Evolutionary conservation across 2,797 vertebrate genomes (phyloP), one percentile per base, ranked within the genome.

Genomic region (Cynopterus sphinx): DNA sequence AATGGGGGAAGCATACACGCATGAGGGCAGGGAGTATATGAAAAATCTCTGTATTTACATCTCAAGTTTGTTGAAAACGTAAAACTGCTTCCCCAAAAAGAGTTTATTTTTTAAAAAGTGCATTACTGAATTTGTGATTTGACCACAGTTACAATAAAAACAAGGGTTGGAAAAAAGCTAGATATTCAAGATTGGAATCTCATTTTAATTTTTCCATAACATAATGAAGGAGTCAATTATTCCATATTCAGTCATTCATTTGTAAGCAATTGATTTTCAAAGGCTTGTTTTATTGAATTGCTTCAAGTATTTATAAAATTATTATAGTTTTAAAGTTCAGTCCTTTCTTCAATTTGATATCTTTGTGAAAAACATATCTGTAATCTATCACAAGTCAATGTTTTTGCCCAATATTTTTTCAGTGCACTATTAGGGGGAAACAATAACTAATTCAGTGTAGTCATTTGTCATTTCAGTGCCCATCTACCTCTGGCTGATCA

Each of bases 231-330:
- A 51, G 75, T 91, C 65, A 67, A 10, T 74, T 70, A 73, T 91
- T 95, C 81, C 84, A 21, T 90, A 95, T 71, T 41, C 31, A 75
- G 15, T 79, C 77, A 93, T 71, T 97, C 26, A 41, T 19, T 82
- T 46, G 19, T 87, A 75, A 91, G 28, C 33, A 74, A 93, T 11
- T 78, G 43, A 55, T 90, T 90, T 90, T 87, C 36, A 67, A 39
- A 71, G 41, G 11, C n/a, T 91, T 75, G 31, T 71, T 96, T 93
- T 85, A 87, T 90, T 91, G 59, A 92, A 28, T 82, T 15, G 11
- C 61, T 96, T 84, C 15, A 96, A 57, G 24, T 90, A 81, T 95
- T 88, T 90, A 33, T 92, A 85, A 88, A 85, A 92, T 67, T 49
- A 51, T 36, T 79, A 46, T 39, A 65, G 19, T 22, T 59, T 61